Conservation (phyloP, 2,797 vertebrate genomes). For the Gephyroberyx darwinii region DNA sequence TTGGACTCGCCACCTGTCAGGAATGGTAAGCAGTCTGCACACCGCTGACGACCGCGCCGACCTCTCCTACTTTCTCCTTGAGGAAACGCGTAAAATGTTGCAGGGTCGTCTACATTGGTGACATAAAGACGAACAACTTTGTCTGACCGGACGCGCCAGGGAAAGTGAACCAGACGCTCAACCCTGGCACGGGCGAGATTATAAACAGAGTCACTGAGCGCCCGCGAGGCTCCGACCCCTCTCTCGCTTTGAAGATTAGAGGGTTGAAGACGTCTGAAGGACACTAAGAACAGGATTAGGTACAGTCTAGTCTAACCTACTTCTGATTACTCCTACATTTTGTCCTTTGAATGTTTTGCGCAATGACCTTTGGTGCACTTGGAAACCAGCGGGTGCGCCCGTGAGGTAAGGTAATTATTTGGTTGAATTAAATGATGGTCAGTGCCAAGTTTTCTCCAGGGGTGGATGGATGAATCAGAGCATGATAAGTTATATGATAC, state of each 20-base stretch:
- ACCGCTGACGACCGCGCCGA: slow-evolving; percentile 11
- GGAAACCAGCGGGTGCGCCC: slow-evolving; percentile 60
- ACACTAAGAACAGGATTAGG: slow-evolving; percentile 75
- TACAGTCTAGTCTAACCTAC: slow-evolving; percentile 60
- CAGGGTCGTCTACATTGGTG: slow-evolving; percentile 20
- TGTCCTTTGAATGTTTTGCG: slow-evolving; percentile 67
- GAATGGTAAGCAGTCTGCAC: slow-evolving; percentile 29
- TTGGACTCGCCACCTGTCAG: slow-evolving; percentile 64
- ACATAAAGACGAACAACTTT: slow-evolving; percentile 62
- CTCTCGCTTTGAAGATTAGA: slow-evolving; percentile 71
- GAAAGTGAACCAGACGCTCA: slow-evolving; percentile 61
- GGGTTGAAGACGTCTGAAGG: slow-evolving; percentile 73
- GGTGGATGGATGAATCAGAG: slow-evolving; percentile 5
- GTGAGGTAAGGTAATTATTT: slow-evolving; percentile 64
- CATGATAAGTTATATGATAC: slow-evolving; percentile 41
- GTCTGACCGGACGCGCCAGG: slow-evolving; percentile 29
- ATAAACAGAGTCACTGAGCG: slow-evolving; percentile 38
- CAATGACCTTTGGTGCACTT: slow-evolving; percentile 76
- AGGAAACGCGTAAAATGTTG: neutral
- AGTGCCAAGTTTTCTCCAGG: neutral
- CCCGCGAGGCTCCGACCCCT: slow-evolving; percentile 51
- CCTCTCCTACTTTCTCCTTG: slow-evolving; percentile 14
- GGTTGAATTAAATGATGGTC: neutral
- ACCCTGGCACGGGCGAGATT: slow-evolving; percentile 53
- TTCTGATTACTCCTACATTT: slow-evolving; percentile 57